phyloP scores from a whole-genome alignment of 2,888 invertebrate genomes.

The Lepidochitona cinerea region DNA sequence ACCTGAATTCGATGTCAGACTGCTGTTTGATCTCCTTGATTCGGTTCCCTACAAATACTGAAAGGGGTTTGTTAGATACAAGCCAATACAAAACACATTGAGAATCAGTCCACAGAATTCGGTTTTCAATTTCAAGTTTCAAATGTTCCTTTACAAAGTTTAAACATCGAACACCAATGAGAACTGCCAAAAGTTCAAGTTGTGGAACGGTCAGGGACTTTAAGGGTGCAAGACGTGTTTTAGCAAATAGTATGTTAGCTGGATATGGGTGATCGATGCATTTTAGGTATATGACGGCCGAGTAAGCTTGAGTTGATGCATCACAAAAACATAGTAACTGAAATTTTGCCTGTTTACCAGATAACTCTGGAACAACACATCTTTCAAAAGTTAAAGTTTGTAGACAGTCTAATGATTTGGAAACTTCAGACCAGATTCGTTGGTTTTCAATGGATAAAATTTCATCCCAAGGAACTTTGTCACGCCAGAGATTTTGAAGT shows the following conservation, averaged over 20 bases:
- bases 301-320: too few relatives aligned
- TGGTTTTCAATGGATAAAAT: too few relatives aligned
- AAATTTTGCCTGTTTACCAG: too few relatives aligned
- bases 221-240: neutral
- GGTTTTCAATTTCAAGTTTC: neutral
- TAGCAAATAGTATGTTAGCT: neutral
- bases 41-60: neutral
- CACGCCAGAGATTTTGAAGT: too few relatives aligned
- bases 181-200: neutral
- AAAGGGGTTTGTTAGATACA: neutral
- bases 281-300: too few relatives aligned
- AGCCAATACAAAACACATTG: neutral
- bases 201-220: neutral
- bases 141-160: neutral
- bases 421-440: too few relatives aligned
- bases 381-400: too few relatives aligned
- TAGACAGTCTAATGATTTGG: too few relatives aligned
- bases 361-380: too few relatives aligned
- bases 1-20: neutral
- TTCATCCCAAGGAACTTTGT: too few relatives aligned
- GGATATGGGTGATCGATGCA: too few relatives aligned
- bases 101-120: neutral
- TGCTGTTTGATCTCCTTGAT: neutral
- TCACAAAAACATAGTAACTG: too few relatives aligned
- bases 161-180: neutral